A percentile compares a stretch with the other conserved stretches of the same genome.
phyloP scores from a whole-genome alignment of 2,888 invertebrate genomes.

The Autographa pulchrina region DNA sequence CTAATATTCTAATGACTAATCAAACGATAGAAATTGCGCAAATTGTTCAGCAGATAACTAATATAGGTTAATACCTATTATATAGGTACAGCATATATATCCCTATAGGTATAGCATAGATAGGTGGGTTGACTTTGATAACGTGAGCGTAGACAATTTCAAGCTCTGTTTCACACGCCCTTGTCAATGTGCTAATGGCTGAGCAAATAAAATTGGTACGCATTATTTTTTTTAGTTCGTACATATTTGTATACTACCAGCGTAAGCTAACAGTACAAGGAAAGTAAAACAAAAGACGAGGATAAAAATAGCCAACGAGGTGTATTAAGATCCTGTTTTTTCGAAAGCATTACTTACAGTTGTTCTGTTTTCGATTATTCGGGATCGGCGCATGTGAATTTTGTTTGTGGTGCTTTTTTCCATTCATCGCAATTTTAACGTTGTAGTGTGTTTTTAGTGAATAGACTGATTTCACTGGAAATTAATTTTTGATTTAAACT shows the following conservation, averaged over 20 bases:
- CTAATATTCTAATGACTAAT: constrained; percentile 1
- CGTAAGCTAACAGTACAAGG: not conserved
- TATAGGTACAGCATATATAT: no score
- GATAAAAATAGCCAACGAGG: no score
- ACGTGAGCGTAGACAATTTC: constrained; percentile 14
- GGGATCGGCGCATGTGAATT: not conserved
- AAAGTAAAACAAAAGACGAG: not conserved
- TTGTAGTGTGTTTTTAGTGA: no score
- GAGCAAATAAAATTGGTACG: constrained; percentile 7
- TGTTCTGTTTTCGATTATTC: not conserved
- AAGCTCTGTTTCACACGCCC: constrained; percentile 17
- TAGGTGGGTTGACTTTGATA: constrained; percentile 12
- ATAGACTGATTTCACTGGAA: not conserved
- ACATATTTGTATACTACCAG: not conserved
- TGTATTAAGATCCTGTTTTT: not conserved
- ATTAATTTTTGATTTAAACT: no score
- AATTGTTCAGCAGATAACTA: not conserved
- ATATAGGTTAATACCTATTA: not conserved
- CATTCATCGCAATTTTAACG: no score
- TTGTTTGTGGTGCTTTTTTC: no score
- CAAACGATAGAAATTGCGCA: not conserved
- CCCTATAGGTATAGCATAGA: constrained; percentile 1
- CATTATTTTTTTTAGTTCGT: constrained; percentile 1
- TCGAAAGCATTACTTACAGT: not conserved
- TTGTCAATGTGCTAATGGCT: constrained; percentile 8